Evolutionary conservation across 2,113 vertebrate genomes (phyloP).

Genomic region (Periophthalmodon schlosseri): DNA sequence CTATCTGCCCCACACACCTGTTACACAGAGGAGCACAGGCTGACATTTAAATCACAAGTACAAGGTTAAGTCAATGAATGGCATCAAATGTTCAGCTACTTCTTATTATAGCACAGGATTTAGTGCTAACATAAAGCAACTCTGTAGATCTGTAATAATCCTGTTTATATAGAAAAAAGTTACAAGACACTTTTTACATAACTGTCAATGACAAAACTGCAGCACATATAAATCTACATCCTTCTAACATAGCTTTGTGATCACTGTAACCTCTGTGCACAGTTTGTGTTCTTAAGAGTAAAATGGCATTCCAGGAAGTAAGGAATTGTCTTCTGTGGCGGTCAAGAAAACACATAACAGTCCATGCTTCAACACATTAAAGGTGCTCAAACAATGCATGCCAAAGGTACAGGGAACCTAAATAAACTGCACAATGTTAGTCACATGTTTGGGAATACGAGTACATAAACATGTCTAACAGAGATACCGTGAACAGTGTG

Average conservation of each 20-base stretch:
- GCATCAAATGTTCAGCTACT: conserved; percentile 43
- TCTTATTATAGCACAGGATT: background rate
- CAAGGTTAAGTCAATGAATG: background rate
- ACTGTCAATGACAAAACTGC: background rate
- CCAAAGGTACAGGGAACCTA: conserved; percentile 43
- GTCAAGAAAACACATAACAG: conserved; percentile 52
- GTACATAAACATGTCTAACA: background rate
- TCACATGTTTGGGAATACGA: background rate
- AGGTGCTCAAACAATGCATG: conserved; percentile 62
- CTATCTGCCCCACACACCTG: conserved; percentile 71
- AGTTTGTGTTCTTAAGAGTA: conserved; percentile 34
- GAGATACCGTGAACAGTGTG: background rate
- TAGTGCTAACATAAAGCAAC: background rate
- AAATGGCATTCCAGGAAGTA: conserved; percentile 65
- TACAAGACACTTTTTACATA: background rate
- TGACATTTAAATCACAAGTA: background rate
- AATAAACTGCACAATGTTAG: conserved; percentile 40
- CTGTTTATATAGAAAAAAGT: background rate
- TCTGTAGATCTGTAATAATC: background rate
- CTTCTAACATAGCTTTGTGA: background rate
- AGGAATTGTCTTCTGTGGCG: conserved; percentile 57
- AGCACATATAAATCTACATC: background rate
- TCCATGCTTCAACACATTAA: conserved; percentile 51
- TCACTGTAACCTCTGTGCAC: conserved; percentile 8
- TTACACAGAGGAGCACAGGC: conserved; percentile 47